Percentiles rank a stretch among this genome's conserved stretches.
Conservation (phyloP, 2,888 invertebrate genomes). For the Villa cingulata region DNA sequence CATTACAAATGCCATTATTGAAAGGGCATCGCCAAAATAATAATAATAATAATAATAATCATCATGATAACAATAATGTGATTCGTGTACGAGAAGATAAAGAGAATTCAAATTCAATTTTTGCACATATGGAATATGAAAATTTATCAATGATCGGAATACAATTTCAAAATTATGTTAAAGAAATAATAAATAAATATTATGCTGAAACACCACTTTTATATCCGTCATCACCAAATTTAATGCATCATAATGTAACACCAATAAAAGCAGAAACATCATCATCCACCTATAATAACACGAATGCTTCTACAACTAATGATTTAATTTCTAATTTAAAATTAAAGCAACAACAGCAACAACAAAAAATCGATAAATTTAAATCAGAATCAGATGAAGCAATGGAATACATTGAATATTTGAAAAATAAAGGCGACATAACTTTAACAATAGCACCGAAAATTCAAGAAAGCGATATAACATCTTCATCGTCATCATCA, state of each 20-base stretch:
- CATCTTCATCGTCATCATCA: not conserved
- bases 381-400: conserved; percentile 24
- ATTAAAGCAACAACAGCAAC: conserved; percentile 10
- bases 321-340: conserved; percentile 4
- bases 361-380: conserved; percentile 8
- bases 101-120: conserved; percentile 24
- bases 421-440: conserved; percentile 35
- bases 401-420: conserved; percentile 34
- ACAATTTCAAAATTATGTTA: conserved; percentile 35
- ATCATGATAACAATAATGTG: conserved; percentile 6
- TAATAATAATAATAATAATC: conserved; percentile 8
- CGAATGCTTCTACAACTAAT: conserved; percentile 17
- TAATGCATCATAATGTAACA: conserved; percentile 16
- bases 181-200: conserved; percentile 34
- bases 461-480: not conserved
- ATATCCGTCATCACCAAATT: conserved; percentile 22
- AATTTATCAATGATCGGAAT: conserved; percentile 33
- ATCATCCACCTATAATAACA: conserved; percentile 11
- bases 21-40: conserved; percentile 20
- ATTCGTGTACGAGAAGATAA: conserved; percentile 12
- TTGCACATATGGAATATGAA: conserved; percentile 34
- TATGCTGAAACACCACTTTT: conserved; percentile 32
- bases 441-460: conserved; percentile 31
- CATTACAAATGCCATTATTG: conserved; percentile 16
- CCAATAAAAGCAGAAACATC: conserved; percentile 13